phyloP scores from a whole-genome alignment of 37 sponge, comb jelly and placozoan genomes.

The Chondrilla cf. caribensis region DNA sequence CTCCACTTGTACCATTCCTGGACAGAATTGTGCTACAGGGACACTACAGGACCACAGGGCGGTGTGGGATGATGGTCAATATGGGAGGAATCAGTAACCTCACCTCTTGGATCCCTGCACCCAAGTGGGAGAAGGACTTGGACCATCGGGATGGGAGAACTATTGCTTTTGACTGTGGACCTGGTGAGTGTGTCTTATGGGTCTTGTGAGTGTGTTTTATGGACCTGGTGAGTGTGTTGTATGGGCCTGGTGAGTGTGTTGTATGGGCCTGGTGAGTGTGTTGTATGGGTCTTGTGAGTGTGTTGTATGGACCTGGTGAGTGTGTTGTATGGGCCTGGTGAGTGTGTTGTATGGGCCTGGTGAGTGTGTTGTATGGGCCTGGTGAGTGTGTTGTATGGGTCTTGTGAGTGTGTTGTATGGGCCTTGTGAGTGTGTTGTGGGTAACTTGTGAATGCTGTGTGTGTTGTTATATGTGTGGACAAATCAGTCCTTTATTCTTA shows the following conservation, averaged over 20 bases:
- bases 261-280: no score
- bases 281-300: no score
- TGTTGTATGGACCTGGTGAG: no score
- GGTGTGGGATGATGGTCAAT: conserved; percentile 57
- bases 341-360: no score
- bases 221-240: no score
- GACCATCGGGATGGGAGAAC: neutral
- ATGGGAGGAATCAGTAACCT: conserved; percentile 79
- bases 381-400: no score
- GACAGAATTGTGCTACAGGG: conserved; percentile 43
- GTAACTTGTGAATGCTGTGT: neutral
- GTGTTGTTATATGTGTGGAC: neutral
- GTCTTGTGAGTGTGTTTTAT: neutral
- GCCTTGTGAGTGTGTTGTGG: neutral
- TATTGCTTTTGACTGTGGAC: conserved; percentile 79
- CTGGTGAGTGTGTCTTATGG: conserved; percentile 31
- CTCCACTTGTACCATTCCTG: conserved; percentile 69
- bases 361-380: no score
- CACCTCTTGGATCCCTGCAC: conserved; percentile 10
- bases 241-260: no score
- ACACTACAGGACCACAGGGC: conserved; percentile 19
- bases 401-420: no score
- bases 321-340: no score
- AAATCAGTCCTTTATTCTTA: no score
- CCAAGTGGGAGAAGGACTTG: neutral